Evolutionary conservation across 2,888 invertebrate genomes (phyloP), one percentile per base, ranked within the genome.

Genomic region (Spodoptera picta): DNA sequence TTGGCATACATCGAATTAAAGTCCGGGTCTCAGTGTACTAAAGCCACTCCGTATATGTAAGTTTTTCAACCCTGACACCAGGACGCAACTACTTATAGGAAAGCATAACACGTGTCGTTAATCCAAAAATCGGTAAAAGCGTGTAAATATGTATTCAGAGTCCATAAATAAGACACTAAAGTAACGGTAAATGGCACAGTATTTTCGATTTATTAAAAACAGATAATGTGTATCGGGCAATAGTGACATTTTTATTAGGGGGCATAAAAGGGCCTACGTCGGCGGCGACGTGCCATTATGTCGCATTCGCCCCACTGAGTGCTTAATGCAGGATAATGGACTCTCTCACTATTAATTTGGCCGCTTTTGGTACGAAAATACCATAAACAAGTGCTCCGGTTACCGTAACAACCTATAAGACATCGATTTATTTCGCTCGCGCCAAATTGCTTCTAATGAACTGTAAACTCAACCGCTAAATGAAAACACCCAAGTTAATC

Each of bases 281-380:
- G 82, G 77, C 79, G 82, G 80, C 86, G 86, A 82, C 83, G 86
- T 73, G 77, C 89, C 90, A 91, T 91, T 91, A 91, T 85, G 87
- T 81, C 81, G 87, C 87, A 85, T 87, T 88, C 87, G 87, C 85
- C 81, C 82, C 87, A 88, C 88, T 87, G 90, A 91, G 91, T 92
- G 90, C 90, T 91, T 91, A 91, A 92, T 92, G 90, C 88, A 84
- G 87, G 90, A 89, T 91, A 91, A 92, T 91, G 91, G 90, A 90
- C 86, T 86, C 89, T 85, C 88, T 90, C 89, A 89, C 90, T 89
- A 91, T 91, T 91, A 90, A 92, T 92, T 91, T 90, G 79, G 85
- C 80, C 71, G 85, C 87, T 89, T 90, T 88, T 89, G 86, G 87
- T 86, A 83, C 82, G 81, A 79, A 83, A 86, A 86, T 86, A 86